Evolutionary conservation across 2,113 vertebrate genomes (phyloP).

Genomic region (Morone chrysops): DNA sequence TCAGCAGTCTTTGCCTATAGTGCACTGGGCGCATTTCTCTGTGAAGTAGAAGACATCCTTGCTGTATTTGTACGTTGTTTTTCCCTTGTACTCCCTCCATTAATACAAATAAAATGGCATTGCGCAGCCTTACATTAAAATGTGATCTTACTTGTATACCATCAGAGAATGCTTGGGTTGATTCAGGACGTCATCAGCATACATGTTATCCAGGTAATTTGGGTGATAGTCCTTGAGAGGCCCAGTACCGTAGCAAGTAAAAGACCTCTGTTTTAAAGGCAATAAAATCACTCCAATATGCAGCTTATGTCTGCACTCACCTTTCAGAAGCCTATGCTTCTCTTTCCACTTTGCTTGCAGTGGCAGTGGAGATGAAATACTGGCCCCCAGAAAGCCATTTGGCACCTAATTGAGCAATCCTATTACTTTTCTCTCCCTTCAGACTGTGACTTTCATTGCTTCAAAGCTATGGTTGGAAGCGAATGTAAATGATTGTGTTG

Average conservation of each 20-base stretch:
- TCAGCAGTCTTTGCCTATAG: constrained; percentile 20
- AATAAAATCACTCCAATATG: constrained; percentile 81
- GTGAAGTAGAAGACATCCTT: constrained; percentile 11
- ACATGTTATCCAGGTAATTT: constrained; percentile 61
- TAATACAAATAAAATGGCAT: constrained; percentile 39
- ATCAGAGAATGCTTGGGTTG: constrained; percentile 46
- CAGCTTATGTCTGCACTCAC: constrained; percentile 79
- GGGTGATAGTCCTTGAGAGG: constrained; percentile 62
- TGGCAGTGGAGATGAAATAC: constrained; percentile 85
- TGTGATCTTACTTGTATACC: constrained; percentile 52
- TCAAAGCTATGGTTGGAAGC: constrained; percentile 74
- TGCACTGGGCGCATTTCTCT: constrained; percentile 7
- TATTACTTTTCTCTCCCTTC: constrained; percentile 85
- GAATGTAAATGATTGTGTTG: constrained; percentile 75
- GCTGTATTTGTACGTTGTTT: constrained; percentile 27
- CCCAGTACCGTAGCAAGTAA: constrained; percentile 56
- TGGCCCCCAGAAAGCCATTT: constrained; percentile 85
- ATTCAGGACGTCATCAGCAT: constrained; percentile 61
- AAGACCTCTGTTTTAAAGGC: constrained; percentile 76
- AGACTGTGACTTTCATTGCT: constrained; percentile 82
- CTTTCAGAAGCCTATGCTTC: constrained; percentile 76
- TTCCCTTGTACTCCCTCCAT: constrained; percentile 39
- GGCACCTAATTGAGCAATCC: constrained; percentile 87
- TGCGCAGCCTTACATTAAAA: constrained; percentile 56
- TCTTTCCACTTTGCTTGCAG: constrained; percentile 79